These are phyloP conservation scores for Coleophora deauratella DNA, from an alignment of 2,888 invertebrate genomes.

Conservation along the genomic window DNA sequence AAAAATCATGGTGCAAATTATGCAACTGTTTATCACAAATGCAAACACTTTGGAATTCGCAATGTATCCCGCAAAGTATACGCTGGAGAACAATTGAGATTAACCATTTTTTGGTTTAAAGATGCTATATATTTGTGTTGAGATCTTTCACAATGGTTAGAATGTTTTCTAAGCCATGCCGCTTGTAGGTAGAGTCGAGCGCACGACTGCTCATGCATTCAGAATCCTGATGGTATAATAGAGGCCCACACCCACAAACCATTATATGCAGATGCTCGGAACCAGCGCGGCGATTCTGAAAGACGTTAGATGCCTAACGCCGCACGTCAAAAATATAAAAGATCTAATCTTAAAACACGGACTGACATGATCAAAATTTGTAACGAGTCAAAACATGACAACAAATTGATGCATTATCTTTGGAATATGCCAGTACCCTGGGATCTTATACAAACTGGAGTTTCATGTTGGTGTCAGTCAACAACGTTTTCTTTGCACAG, in stretches of 20 bases:
- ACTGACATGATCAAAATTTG: conserved; percentile 24
- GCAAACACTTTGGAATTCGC: too few species aligned
- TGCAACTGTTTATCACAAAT: too few species aligned
- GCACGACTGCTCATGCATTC: conserved; percentile 24
- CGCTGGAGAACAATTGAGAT: too few species aligned
- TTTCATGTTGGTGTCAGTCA: too few species aligned
- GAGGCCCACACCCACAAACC: conserved; percentile 48
- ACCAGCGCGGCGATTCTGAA: conserved; percentile 16
- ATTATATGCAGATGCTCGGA: conserved; percentile 63
- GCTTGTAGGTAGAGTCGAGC: conserved; percentile 7
- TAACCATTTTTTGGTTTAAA: neutral
- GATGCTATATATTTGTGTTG: neutral
- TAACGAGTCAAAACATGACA: conserved; percentile 25
- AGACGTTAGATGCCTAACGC: conserved; percentile 14
- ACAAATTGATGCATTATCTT: conserved; percentile 27
- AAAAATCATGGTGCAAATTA: too few species aligned
- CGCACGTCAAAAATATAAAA: conserved; percentile 31
- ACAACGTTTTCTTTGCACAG: too few species aligned
- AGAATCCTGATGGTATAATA: conserved; percentile 53
- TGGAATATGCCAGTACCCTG: neutral
- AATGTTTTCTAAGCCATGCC: conserved; percentile 6
- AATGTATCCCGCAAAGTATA: too few species aligned
- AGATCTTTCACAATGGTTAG: conserved; percentile 2
- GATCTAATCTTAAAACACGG: conserved; percentile 37
- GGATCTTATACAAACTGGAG: too few species aligned